Evolutionary conservation across 2,888 invertebrate genomes (phyloP), one percentile per base, ranked within the genome.

Genomic region (Leucophora obtusa): DNA sequence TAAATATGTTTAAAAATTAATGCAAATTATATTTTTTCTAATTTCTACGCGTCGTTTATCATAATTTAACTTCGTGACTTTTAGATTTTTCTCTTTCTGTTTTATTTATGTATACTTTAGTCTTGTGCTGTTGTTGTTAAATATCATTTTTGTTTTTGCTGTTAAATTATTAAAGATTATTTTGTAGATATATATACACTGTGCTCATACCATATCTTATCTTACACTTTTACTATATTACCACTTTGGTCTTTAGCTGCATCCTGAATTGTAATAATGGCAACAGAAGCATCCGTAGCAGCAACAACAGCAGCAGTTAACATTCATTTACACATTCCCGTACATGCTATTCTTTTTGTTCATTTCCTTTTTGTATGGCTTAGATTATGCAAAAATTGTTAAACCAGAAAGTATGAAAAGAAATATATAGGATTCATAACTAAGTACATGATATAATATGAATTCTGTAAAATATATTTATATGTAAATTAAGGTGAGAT

Each of bases 61-160:
- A 79, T 79, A 71, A 62, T 79, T 70, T 71, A 71, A 66, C 66
- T 66, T 74, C 50, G 60, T 79, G 74, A 74, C 79, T 74, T 74
- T 28, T 47, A 47, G 0, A 6, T 38, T 47, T n/a, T 47, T 47
- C n/a, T 47, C n/a, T 14, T n/a, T 28, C 11, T 47, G n/a, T 47
- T 47, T 47, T n/a, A n/a, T 47, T 47, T 18, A n/a, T 56, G 7
- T 28, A 56, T 69, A 28, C 1, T 11, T 38, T 38, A 11, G 14
- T 38, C 14, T 11, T 38, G n/a, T n/a, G n/a, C n/a, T n/a, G n/a
- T n/a, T n/a, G n/a, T 38, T 38, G 28, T 38, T 14, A 2, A 11
- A 11, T 11, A 2, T 38, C 2, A 14, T 38, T 38, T 14, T 38
- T 38, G 10, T 38, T 38, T 2, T 38, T 38, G 10, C 14, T 38